Evolutionary conservation across 2,888 invertebrate species (phyloP), one percentile per base, ranked within the genome.

Genomic region (Ferrisia virgata): DNA sequence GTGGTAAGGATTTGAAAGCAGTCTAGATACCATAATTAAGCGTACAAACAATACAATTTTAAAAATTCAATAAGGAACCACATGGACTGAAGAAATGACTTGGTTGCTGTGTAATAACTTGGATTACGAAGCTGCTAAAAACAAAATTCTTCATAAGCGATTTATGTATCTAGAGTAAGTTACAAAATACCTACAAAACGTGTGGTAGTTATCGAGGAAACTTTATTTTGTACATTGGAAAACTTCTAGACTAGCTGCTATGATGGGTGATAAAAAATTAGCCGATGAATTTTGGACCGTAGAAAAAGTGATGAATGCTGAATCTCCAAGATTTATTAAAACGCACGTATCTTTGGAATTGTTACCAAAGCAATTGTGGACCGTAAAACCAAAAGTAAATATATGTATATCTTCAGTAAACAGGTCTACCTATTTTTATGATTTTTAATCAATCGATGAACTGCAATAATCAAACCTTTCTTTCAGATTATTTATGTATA

Each of bases 81-180:
- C 72, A 1, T 76, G 72, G 72, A 76, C 72, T n/a, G 72, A 76
- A 76, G 72, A 76, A 36, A 76, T 76, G 72, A 9, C 18, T 76
- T 76, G 72, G 72, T 36, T 76, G 18, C 18, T 76, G 36, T 31
- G 72, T 25, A 76, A 76, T 76, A 76, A 76, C 36, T 36, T 76
- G 8, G 9, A 76, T 76, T 76, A 33, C 72, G 36, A 76, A 1
- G 72, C 33, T 76, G 72, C 72, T 8, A 76, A 76, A 76, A n/a
- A 13, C 2, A 76, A 18, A 8, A 76, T 76, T 76, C 72, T 76
- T 36, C 72, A 76, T 76, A 76, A 76, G 36, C 72, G 72, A 36
- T 76, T 76, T 6, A 76, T 76, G 72, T 76, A 76, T 76, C 18
- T 76, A 8, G 72, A 76, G 72, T 76, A 36, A 25, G 72, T 76